Percentiles rank a stretch among this genome's conserved stretches.
Evolutionary conservation across 2,797 vertebrate species (phyloP).

Genomic region (Poeciliopsis presidionis): DNA sequence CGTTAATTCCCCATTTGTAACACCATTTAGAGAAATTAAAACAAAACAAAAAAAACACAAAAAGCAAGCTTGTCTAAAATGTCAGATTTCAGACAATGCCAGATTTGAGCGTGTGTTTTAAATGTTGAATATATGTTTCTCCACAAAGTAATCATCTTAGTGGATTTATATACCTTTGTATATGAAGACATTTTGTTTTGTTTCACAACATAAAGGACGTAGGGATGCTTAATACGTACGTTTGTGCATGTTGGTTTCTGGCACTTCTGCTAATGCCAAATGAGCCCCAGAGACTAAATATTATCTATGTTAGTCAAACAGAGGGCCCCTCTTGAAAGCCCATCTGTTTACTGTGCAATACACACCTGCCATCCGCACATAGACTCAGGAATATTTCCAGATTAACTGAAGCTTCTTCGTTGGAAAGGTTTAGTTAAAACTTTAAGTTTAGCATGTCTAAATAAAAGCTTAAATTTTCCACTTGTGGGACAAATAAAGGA

Average conservation of each 20-base stretch:
- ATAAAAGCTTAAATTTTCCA: too few relatives aligned
- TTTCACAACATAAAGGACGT: neutral
- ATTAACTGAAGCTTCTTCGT: neutral
- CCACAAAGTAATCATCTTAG: neutral
- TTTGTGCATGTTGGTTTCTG: constrained; percentile 1
- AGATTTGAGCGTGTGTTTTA: too few relatives aligned
- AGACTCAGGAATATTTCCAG: neutral
- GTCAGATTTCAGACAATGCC: too few relatives aligned
- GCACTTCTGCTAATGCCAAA: neutral
- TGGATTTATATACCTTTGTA: too few relatives aligned
- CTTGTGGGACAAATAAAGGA: too few relatives aligned
- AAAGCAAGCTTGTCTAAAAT: neutral
- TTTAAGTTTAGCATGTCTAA: neutral
- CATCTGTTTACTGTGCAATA: constrained; percentile 1
- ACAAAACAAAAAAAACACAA: neutral
- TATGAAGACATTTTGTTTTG: neutral
- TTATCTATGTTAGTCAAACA: constrained; percentile 21
- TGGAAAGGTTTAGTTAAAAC: neutral
- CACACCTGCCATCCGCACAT: constrained; percentile 11
- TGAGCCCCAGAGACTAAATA: constrained; percentile 12
- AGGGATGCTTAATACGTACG: neutral
- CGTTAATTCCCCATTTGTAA: constrained; percentile 4
- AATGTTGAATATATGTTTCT: neutral
- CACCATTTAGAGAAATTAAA: too few relatives aligned
- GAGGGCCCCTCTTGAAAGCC: constrained; percentile 5